Conservation (phyloP, 2,888 invertebrate genomes). For the Unio delphinus region DNA sequence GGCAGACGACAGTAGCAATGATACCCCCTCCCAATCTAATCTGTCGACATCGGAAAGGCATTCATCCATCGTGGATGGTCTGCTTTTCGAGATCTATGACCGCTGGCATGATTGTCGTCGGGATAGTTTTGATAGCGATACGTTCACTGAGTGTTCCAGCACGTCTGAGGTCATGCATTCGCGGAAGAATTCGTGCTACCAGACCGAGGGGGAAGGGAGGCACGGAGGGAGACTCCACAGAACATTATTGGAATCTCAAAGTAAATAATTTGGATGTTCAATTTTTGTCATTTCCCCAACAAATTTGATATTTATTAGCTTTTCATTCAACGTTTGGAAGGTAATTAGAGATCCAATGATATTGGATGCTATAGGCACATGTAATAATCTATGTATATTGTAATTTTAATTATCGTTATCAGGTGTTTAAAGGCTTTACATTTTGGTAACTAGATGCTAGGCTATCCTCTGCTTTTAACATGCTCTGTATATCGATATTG, state of each 20-base stretch:
- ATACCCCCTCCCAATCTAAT: not conserved
- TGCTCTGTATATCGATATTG: no score
- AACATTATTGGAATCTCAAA: slow-evolving; percentile 59
- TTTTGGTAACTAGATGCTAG: no score
- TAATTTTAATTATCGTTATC: no score
- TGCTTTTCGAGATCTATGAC: slow-evolving; percentile 69
- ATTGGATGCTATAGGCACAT: no score
- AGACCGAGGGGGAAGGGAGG: slow-evolving; percentile 38
- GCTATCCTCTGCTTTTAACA: no score
- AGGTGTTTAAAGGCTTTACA: no score
- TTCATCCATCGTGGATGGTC: slow-evolving; percentile 66
- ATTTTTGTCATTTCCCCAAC: no score
- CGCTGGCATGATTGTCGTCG: slow-evolving; percentile 61
- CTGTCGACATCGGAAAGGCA: slow-evolving; percentile 34
- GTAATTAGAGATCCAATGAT: no score
- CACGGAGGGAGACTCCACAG: slow-evolving; percentile 49
- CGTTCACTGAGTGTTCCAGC: slow-evolving; percentile 68
- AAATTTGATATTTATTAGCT: no score
- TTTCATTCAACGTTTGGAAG: no score
- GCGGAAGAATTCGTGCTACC: slow-evolving; percentile 31
- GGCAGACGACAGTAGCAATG: no score
- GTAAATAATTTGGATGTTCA: slow-evolving; percentile 35
- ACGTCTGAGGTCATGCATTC: slow-evolving; percentile 63
- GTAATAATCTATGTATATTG: no score
- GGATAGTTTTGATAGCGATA: slow-evolving; percentile 70